Evolutionary conservation across 1,140 invertebrate genomes (phyloP), one percentile per base, ranked within the genome.

Genomic region (Saccostrea cuccullata): DNA sequence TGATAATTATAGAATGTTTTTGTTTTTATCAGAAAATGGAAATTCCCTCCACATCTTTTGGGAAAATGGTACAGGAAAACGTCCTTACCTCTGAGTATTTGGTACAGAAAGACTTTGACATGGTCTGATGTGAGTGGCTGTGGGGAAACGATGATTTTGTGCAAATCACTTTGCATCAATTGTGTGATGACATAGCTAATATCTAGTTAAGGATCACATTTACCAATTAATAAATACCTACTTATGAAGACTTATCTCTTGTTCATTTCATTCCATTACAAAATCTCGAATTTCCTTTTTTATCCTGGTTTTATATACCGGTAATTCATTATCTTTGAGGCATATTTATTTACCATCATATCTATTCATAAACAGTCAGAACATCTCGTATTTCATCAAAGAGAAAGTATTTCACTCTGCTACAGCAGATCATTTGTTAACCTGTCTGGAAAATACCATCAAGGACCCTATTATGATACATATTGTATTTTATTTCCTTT

Each of bases 41-140:
- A 64, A n/a, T 64, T 64, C 58, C 1, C 5, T n/a, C 8, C 1
- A 64, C 5, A 47, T 6, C 47, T 8, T 47, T 9, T 8, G 47
- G 47, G 47, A 47, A 47, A 1, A 47, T 47, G 47, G 17, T 64
- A 64, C 58, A 4, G 15, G 9, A 30, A 83, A 83, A 20, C 15
- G 12, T 90, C 96, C 97, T 97, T 94, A 98, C 98, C 99, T 96
- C 99, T 97, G 92, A 99, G 97, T 95, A 99, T 99, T 96, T 99
- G 99, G 96, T 99, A 99, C 90, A 99, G 97, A 97, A 99, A 99
- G 95, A 99, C 98, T 97, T 99, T 99, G 95, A 99, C 99, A 96
- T 99, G 99, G 96, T 99, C 99, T 86, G 98, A 97, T 92, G 98
- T 99, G 85, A 99, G 97, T 93, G 98, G 98, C 96, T 99, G 99